Percentiles rank a stretch among this genome's conserved stretches.
Evolutionary conservation across 2,888 invertebrate species (phyloP).

Genomic region (Hyalella azteca): DNA sequence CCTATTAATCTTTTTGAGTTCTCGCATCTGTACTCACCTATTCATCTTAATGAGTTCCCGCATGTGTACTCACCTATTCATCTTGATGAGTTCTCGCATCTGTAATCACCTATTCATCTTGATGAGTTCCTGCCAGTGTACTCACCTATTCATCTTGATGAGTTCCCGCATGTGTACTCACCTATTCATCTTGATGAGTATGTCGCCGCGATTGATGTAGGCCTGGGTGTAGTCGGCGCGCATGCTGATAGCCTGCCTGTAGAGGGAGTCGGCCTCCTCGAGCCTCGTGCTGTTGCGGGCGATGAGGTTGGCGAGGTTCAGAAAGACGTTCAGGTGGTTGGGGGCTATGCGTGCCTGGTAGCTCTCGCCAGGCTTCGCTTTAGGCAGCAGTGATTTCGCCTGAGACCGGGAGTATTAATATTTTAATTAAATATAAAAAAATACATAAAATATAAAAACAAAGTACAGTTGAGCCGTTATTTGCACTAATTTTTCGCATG

Average conservation of each 20-base stretch:
- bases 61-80: too few relatives aligned
- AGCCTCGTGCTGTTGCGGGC: slow-evolving; percentile 89
- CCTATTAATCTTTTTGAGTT: too few relatives aligned
- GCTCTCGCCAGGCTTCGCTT: slow-evolving; percentile 89
- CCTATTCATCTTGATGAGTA: slow-evolving; percentile 87
- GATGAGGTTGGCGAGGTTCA: slow-evolving; percentile 92
- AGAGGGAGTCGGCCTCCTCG: slow-evolving; percentile 92
- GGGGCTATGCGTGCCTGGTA: slow-evolving; percentile 96
- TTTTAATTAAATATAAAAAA: too few relatives aligned
- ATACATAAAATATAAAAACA: too few relatives aligned
- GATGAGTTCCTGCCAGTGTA: too few relatives aligned
- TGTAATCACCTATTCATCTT: too few relatives aligned
- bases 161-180: slow-evolving; percentile 59
- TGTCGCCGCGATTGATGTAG: slow-evolving; percentile 95
- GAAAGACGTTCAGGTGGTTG: slow-evolving; percentile 92
- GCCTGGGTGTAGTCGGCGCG: slow-evolving; percentile 94
- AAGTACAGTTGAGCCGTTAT: too few relatives aligned
- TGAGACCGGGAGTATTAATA: too few relatives aligned
- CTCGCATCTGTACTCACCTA: too few relatives aligned
- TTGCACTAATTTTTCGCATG: too few relatives aligned
- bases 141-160: slow-evolving; percentile 75
- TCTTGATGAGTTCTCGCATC: too few relatives aligned
- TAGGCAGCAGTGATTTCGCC: slow-evolving; percentile 87
- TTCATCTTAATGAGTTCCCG: too few relatives aligned
- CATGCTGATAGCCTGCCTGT: slow-evolving; percentile 96